Percentiles rank a stretch among this genome's conserved stretches.
These are phyloP conservation scores for Ia io DNA, from an alignment of 2,113 vertebrate species.

Conservation along the genomic window DNA sequence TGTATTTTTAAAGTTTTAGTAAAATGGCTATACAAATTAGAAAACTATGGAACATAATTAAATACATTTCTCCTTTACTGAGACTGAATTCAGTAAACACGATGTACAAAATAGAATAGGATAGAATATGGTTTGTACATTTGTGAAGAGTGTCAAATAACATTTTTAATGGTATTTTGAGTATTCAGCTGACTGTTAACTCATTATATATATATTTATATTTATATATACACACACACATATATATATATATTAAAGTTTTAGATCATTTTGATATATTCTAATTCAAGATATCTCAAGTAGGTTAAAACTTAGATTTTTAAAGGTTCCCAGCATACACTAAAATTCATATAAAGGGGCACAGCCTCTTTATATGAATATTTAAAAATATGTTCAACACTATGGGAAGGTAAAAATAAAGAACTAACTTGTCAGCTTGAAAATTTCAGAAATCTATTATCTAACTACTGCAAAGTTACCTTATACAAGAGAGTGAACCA, in stretches of 20 bases:
- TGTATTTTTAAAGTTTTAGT: neutral
- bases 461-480: neutral
- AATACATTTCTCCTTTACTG: neutral
- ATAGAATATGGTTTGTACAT: neutral
- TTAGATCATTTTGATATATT: neutral
- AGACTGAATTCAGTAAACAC: neutral
- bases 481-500: constrained; percentile 41
- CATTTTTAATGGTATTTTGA: neutral
- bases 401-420: neutral
- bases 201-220: rapidly evolving
- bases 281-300: neutral
- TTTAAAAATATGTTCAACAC: neutral
- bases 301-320: neutral
- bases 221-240: rapidly evolving
- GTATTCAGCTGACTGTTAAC: neutral
- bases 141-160: neutral
- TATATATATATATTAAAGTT: neutral
- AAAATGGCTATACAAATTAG: neutral
- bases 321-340: neutral
- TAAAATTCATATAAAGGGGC: neutral
- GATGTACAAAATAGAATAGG: neutral
- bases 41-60: neutral
- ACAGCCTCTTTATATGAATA: neutral
- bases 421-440: constrained; percentile 13
- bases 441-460: constrained; percentile 28